Conservation (phyloP, 2,888 invertebrate genomes). For the Alentia gelatinosa region DNA sequence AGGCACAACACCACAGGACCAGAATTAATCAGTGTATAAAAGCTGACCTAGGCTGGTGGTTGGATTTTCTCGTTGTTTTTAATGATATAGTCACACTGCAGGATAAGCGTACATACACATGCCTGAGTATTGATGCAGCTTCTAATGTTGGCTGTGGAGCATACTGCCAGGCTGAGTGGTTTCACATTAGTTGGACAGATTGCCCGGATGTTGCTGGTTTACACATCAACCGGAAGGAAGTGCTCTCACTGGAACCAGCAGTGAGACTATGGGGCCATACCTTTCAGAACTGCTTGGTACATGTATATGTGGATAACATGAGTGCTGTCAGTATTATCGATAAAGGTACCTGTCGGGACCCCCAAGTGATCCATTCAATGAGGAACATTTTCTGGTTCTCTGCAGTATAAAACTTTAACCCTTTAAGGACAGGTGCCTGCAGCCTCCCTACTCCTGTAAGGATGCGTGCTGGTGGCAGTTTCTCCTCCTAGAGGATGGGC, state of each 20-base stretch:
- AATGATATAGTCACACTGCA: slow-evolving; percentile 3
- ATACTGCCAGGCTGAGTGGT: background rate
- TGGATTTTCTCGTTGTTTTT: background rate
- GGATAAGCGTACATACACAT: background rate
- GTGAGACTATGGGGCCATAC: slow-evolving; percentile 18
- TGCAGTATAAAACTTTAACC: too few relatives aligned
- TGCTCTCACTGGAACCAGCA: slow-evolving; percentile 12
- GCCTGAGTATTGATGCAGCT: background rate
- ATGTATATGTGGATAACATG: slow-evolving; percentile 22
- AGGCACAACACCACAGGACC: background rate
- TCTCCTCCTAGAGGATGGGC: too few relatives aligned
- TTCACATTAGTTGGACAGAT: background rate
- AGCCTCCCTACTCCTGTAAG: too few relatives aligned
- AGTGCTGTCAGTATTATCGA: slow-evolving; percentile 19
- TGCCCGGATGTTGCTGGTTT: background rate
- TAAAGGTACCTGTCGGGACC: too few relatives aligned
- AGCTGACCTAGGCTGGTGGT: slow-evolving; percentile 2
- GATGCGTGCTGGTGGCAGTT: too few relatives aligned
- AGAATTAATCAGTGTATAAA: background rate
- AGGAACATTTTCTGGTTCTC: too few relatives aligned
- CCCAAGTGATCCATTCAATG: too few relatives aligned
- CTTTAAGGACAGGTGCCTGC: too few relatives aligned
- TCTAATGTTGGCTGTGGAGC: background rate
- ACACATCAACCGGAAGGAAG: slow-evolving; percentile 51
- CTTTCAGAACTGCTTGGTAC: background rate